These are phyloP conservation scores for Marasmarcha lunaedactyla DNA, from an alignment of 2,888 invertebrate species.

Conservation along the genomic window DNA sequence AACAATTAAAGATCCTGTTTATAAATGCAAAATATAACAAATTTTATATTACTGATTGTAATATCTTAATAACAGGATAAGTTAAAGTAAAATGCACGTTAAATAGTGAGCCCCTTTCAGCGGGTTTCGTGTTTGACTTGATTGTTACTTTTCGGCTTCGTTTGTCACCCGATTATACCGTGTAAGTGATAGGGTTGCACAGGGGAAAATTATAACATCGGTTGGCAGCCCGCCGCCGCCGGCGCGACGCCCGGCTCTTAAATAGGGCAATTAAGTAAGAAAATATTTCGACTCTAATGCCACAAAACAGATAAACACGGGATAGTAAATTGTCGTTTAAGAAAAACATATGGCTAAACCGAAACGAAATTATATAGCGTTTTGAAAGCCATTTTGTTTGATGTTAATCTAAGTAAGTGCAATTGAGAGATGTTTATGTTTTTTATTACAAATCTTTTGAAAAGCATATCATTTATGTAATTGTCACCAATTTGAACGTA, in stretches of 20 bases:
- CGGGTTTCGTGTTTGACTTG: slow-evolving; percentile 6
- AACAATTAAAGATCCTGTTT: no score
- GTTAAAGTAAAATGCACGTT: no score
- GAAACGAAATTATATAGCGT: slow-evolving; percentile 34
- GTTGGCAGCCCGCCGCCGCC: slow-evolving; percentile 29
- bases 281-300: slow-evolving; percentile 53
- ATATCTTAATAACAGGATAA: no score
- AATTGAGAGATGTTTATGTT: slow-evolving; percentile 20
- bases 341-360: slow-evolving; percentile 50
- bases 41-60: no score
- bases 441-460: slow-evolving; percentile 17
- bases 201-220: slow-evolving; percentile 55
- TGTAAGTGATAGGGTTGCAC: slow-evolving; percentile 41
- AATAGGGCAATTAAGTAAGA: slow-evolving; percentile 39
- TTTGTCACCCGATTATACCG: slow-evolving; percentile 64
- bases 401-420: slow-evolving; percentile 14
- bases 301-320: slow-evolving; percentile 54
- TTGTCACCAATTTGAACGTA: slow-evolving; percentile 16
- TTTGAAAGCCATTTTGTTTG: slow-evolving; percentile 31
- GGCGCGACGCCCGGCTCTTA: slow-evolving; percentile 27
- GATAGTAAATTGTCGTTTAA: slow-evolving; percentile 68
- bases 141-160: slow-evolving; percentile 52
- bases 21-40: no score
- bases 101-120: no score
- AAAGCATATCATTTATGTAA: slow-evolving; percentile 21